Evolutionary conservation across 2,888 invertebrate species (phyloP), one percentile per base, ranked within the genome.

Genomic region (Epiblema foenella): DNA sequence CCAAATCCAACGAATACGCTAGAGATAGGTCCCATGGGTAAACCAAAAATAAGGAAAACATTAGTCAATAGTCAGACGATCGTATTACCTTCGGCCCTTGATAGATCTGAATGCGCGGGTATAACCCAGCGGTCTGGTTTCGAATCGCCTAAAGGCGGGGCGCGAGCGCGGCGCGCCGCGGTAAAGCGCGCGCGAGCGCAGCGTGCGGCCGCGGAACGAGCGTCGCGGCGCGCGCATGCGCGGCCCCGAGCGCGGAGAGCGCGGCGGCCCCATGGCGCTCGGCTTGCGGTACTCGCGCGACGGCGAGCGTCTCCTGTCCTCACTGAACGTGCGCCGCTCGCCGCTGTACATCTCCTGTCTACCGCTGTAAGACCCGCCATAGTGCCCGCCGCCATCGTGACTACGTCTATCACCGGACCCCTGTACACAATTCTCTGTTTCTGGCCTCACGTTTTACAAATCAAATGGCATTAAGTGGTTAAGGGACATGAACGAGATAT

Each of bases 131-230:
- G 91, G 84, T 73, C 91, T 83, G 74, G 91, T 91, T 67, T 85
- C 81, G 83, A 88, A 91, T 76, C 91, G 88, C 78, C 93, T 83
- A 75, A 89, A 77, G 80, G 84, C 76, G 84, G 89, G 90, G 78
- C 95, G 93, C 78, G 94, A 93, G 83, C 94, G 93, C 77, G 94
- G 89, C 68, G 91, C 89, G 83, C 94, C 95, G 78, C 95, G 94
- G 89, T 88, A 94, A 71, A 89, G 77, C 76, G 93, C 94, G 79
- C 94, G 89, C 77, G 94, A 88, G 83, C 94, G 94, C 85, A 95
- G 86, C 74, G 92, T 85, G 81, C 94, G 93, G 75, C 93, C 93
- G 79, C 93, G 90, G 87, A 90, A 92, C 54, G 94, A 89, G 82
- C 94, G 94, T 78, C 94, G 94, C 83, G 94, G 88, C 74, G 93